These are phyloP conservation scores for Drosophila nigricruria DNA, from an alignment of 2,888 invertebrate species.

Conservation along the genomic window DNA sequence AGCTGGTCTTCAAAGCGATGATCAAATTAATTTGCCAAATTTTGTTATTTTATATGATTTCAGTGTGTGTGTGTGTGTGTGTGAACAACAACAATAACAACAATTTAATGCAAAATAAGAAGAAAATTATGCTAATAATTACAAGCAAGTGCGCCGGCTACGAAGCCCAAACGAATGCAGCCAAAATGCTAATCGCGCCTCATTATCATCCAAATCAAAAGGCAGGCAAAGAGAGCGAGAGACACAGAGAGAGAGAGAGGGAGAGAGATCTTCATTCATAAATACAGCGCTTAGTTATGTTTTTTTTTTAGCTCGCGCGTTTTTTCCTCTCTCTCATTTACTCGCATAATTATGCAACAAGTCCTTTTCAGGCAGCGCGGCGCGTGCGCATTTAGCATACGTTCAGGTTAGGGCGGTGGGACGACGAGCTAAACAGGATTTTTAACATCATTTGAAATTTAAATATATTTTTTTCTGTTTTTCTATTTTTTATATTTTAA, in stretches of 20 bases:
- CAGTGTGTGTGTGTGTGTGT: slow-evolving; percentile 1
- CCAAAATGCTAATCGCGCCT: slow-evolving; percentile 82
- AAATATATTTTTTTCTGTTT: slow-evolving; percentile 58
- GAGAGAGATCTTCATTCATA: slow-evolving; percentile 77
- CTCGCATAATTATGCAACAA: slow-evolving; percentile 82
- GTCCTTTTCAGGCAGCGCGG: slow-evolving; percentile 75
- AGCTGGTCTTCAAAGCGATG: slow-evolving; percentile 55
- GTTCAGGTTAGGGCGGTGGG: slow-evolving; percentile 12
- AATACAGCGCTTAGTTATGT: slow-evolving; percentile 70
- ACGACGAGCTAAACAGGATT: slow-evolving; percentile 73
- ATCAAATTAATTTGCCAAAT: slow-evolving; percentile 62
- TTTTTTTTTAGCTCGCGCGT: slow-evolving; percentile 25
- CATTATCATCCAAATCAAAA: slow-evolving; percentile 80
- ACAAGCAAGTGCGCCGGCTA: slow-evolving; percentile 67
- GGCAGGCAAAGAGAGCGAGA: slow-evolving; percentile 10
- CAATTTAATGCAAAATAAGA: slow-evolving; percentile 72
- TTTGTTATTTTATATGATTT: slow-evolving; percentile 6
- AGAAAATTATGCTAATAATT: slow-evolving; percentile 80
- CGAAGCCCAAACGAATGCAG: slow-evolving; percentile 46
- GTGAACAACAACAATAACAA: slow-evolving; percentile 28
- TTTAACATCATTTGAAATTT: slow-evolving; percentile 76
- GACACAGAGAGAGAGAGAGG: slow-evolving; percentile 12
- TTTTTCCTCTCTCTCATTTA: slow-evolving; percentile 39
- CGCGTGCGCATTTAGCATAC: slow-evolving; percentile 84
- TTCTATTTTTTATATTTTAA: slow-evolving; percentile 28